Evolutionary conservation across 2,888 invertebrate genomes (phyloP).

Genomic region (Cataglyphis rosenhaueri): DNA sequence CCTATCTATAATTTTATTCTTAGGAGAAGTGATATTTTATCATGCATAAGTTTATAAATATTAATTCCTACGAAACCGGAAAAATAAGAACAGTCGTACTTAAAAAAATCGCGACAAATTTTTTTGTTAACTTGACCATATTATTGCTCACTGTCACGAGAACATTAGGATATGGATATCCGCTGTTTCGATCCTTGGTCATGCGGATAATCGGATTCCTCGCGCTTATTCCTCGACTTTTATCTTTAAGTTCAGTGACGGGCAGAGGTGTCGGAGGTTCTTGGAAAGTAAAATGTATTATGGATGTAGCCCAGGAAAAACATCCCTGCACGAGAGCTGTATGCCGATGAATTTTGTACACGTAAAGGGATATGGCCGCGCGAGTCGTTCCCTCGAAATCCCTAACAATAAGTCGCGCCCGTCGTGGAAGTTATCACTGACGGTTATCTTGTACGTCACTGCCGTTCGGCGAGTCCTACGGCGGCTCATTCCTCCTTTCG

Average conservation of each 20-base stretch:
- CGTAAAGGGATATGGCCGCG: neutral
- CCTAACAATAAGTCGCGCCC: constrained; percentile 22
- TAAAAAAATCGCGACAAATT: neutral
- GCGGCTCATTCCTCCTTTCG: constrained; percentile 51
- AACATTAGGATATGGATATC: neutral
- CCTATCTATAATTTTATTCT: neutral
- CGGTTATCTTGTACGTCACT: constrained; percentile 55
- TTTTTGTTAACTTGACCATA: neutral
- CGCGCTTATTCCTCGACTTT: constrained; percentile 31
- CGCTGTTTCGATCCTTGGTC: neutral
- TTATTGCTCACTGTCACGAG: neutral
- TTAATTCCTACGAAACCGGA: neutral
- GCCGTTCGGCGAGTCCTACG: constrained; percentile 37
- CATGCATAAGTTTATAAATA: neutral
- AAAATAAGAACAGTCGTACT: neutral
- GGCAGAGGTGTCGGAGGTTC: constrained; percentile 21
- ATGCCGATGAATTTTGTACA: constrained; percentile 39
- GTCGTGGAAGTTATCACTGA: constrained; percentile 33
- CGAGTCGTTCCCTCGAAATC: constrained; percentile 27
- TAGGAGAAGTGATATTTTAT: neutral
- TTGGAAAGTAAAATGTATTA: constrained; percentile 32
- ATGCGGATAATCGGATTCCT: constrained; percentile 14
- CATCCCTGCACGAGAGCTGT: constrained; percentile 30
- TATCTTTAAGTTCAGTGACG: constrained; percentile 14
- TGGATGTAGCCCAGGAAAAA: constrained; percentile 34